A percentile compares a stretch with the other conserved stretches of the same genome.
Evolutionary conservation across 2,797 vertebrate species (phyloP).

Genomic region (Pangasius larnaudii): DNA sequence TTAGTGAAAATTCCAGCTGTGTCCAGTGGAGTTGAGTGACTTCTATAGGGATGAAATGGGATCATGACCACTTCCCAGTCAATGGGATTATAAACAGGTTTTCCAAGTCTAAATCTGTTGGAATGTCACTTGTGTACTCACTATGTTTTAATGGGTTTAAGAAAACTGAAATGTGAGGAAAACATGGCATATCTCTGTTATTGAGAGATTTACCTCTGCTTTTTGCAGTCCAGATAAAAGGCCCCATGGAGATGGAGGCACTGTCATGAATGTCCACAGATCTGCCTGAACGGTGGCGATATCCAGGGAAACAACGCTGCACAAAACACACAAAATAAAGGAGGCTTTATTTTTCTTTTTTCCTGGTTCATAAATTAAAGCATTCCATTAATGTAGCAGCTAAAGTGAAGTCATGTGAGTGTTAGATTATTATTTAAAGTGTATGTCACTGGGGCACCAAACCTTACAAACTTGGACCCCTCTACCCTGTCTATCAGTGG

Average conservation of each 20-base stretch:
- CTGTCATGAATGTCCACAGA: constrained; percentile 46
- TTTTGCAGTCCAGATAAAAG: constrained; percentile 12
- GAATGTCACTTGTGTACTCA: not conserved
- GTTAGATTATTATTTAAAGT: not conserved
- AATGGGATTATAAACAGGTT: not conserved
- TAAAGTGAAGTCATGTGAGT: not conserved
- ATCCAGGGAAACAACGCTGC: constrained; percentile 60
- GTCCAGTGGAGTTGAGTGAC: not conserved
- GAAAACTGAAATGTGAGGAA: not conserved
- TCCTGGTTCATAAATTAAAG: not conserved
- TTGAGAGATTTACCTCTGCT: constrained; percentile 22
- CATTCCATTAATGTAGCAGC: not conserved
- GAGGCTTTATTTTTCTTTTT: not conserved
- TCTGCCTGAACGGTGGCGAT: not conserved
- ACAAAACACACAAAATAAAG: constrained; percentile 6
- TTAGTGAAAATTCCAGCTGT: not conserved
- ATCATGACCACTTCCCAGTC: not conserved
- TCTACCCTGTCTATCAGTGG: too few relatives aligned
- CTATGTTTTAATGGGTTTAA: not conserved
- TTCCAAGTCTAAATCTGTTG: not conserved
- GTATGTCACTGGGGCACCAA: not conserved
- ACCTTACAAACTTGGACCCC: not conserved
- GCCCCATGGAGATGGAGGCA: constrained; percentile 61
- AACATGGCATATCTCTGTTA: not conserved
- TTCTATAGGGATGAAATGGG: not conserved